Evolutionary conservation across 2,113 vertebrate genomes (phyloP), one percentile per base, ranked within the genome.

Genomic region (Prunella fulvescens): DNA sequence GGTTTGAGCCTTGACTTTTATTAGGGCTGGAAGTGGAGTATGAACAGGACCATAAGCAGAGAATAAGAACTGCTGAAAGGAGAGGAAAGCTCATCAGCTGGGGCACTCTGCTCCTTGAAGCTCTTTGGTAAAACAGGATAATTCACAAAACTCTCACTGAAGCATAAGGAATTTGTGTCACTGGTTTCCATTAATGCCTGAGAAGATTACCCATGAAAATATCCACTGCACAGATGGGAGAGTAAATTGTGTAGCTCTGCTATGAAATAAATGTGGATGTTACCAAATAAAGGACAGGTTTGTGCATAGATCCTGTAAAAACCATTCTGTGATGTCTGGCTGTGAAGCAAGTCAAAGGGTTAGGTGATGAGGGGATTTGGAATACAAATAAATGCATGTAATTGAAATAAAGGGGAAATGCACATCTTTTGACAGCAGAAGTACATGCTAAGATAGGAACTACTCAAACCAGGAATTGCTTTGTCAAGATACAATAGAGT

Each of bases 401-500:
- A 92, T 88, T 76, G 71, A 92, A 86, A 73, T 58, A 88, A 94
- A 91, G 67, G 40, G 54, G 45, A 14, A 73, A 90, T 74, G 25
- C 64, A 50, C 40, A n/a, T 92, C 90, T 95, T 94, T 76, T 96
- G 94, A 92, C 90, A 96, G 56, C 54, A 96, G 81, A 95, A 95
- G 77, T 85, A 74, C 19, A 22, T 83, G 81, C 70, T 93, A 85
- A 95, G 86, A 93, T 86, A 94, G 94, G 81, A 96, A 91, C 92
- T 54, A 88, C 29, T 54, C 90, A 69, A 83, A 86, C 7, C 67
- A 81, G 83, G 64, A 95, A 70, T 70, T 96, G 84, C 90, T 89
- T 96, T 97, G 95, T 58, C 64, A 76, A 80, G 90, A 96, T 89
- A 94, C 94, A 92, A 84, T 96, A 94, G 86, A 96, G 88, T 97